Conservation (phyloP, 2,888 invertebrate species). For the Pelosia muscerda region DNA sequence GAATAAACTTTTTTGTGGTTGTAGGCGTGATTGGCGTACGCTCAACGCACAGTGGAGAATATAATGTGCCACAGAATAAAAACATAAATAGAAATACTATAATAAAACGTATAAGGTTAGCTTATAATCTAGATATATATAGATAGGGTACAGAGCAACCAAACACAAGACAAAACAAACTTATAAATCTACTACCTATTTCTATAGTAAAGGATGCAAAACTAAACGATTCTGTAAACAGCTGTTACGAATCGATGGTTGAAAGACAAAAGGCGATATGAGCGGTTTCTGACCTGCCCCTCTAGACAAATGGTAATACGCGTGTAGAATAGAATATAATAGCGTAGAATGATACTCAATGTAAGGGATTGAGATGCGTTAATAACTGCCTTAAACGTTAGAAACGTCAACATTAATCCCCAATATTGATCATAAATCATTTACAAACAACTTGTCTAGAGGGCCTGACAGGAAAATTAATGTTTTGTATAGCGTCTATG, state of each 20-base stretch:
- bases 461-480: not conserved
- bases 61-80: not conserved
- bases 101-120: not conserved
- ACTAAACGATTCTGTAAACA: slow-evolving; percentile 20
- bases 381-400: no score
- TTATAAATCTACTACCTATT: not conserved
- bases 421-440: no score
- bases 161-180: slow-evolving; percentile 28
- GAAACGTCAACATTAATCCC: no score
- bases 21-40: not conserved
- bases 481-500: not conserved
- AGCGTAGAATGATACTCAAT: no score
- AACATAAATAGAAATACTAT: not conserved
- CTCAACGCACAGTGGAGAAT: no score
- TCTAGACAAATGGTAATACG: no score
- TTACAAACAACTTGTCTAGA: no score
- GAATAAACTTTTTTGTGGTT: not conserved
- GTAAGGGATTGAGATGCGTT: no score
- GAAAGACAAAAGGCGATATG: no score
- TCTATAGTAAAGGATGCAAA: slow-evolving; percentile 29
- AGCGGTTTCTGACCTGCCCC: not conserved
- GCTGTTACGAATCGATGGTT: not conserved
- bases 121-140: slow-evolving; percentile 4
- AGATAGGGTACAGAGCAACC: slow-evolving; percentile 20
- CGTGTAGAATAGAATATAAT: no score